Conservation (phyloP, 2,113 vertebrate species). For the Phodopus roborovskii region DNA sequence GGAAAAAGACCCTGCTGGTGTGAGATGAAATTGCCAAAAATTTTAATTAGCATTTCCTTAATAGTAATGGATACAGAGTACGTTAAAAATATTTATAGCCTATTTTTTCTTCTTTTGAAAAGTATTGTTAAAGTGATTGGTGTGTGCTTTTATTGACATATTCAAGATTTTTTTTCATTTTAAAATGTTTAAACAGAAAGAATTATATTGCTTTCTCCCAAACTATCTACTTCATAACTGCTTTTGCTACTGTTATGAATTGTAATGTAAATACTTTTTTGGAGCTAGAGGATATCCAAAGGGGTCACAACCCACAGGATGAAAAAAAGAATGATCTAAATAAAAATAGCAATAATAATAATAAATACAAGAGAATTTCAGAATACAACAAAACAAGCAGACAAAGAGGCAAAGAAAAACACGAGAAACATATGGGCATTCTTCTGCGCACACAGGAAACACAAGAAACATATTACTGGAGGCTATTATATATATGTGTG, state of each 20-base stretch:
- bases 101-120: not conserved
- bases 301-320: no score
- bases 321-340: no score
- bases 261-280: no score
- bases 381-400: not conserved
- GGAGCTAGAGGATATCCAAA: no score
- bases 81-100: not conserved
- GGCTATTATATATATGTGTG: not conserved
- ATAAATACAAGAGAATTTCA: not conserved
- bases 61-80: no score
- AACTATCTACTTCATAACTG: not conserved
- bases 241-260: no score
- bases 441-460: not conserved
- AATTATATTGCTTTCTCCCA: not conserved
- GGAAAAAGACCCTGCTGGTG: no score
- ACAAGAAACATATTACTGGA: not conserved
- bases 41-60: not conserved
- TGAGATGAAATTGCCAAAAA: not conserved
- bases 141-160: not conserved
- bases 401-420: not conserved
- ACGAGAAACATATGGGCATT: not conserved
- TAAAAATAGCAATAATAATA: no score
- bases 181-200: not conserved
- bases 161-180: not conserved
- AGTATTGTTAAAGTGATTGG: accelerated